Conservation (phyloP, 2,797 vertebrate genomes). For the Enteromius anoplus region DNA sequence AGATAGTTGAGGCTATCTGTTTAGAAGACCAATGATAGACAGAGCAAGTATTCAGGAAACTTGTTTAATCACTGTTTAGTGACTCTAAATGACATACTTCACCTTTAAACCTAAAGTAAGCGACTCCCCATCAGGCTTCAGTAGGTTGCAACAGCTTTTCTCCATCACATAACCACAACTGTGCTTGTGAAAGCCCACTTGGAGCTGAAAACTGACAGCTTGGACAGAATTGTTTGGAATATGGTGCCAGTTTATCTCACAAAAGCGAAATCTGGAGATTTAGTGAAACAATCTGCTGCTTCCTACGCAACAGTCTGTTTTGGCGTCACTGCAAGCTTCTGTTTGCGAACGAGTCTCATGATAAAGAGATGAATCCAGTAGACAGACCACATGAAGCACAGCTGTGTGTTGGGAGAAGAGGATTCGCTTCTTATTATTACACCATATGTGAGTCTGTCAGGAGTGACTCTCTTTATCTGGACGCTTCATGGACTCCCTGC, state of each 20-base stretch:
- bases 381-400: conserved; percentile 11
- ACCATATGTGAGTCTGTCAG: conserved; percentile 5
- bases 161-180: background rate
- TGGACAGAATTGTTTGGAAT: conserved; percentile 10
- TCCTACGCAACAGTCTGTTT: conserved; percentile 39
- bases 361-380: conserved; percentile 27
- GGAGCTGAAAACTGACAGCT: conserved; percentile 7
- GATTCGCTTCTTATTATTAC: background rate
- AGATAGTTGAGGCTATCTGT: background rate
- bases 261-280: conserved; percentile 31
- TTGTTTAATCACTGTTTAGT: background rate
- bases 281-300: conserved; percentile 27
- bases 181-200: background rate
- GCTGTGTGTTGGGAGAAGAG: background rate
- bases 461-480: conserved; percentile 8
- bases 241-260: conserved; percentile 33
- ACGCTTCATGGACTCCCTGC: background rate
- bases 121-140: background rate
- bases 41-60: background rate
- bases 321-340: conserved; percentile 29
- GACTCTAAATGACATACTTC: background rate
- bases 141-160: conserved; percentile 4
- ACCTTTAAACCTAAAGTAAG: background rate
- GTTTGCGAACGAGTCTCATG: conserved; percentile 29
- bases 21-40: background rate